Percentiles rank a stretch among this genome's conserved stretches.
Conservation (phyloP, 2,113 vertebrate species). For the Toxotes chatareus region DNA sequence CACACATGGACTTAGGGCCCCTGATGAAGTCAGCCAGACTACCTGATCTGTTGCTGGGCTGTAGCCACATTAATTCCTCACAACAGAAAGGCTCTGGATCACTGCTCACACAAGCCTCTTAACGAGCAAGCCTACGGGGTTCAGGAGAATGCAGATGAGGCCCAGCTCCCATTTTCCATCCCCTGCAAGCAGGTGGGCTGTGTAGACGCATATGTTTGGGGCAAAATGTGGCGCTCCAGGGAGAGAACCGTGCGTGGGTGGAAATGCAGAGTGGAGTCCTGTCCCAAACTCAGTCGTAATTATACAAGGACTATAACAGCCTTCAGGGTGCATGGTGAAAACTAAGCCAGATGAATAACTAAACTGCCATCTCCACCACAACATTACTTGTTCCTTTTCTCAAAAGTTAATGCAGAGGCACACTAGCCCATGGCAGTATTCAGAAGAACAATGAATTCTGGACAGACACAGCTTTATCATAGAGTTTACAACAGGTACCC, state of each 20-base stretch:
- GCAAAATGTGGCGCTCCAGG: conserved; percentile 62
- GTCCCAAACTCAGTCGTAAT: conserved; percentile 49
- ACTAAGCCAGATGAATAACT: conserved; percentile 64
- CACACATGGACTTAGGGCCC: conserved; percentile 57
- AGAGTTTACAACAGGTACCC: not conserved
- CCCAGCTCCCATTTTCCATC: conserved; percentile 77
- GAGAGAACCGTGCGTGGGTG: conserved; percentile 56
- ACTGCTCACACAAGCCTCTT: conserved; percentile 63
- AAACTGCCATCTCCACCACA: conserved; percentile 38
- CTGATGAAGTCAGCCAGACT: conserved; percentile 68
- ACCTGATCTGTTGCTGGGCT: conserved; percentile 53
- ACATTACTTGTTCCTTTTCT: conserved; percentile 23
- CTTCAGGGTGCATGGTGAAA: conserved; percentile 52
- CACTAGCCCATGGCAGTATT: conserved; percentile 3
- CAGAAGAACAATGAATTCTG: not conserved
- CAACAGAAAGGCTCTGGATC: conserved; percentile 57
- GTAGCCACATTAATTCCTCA: conserved; percentile 76
- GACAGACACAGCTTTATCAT: not conserved
- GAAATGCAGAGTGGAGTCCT: conserved; percentile 57
- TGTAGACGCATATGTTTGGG: conserved; percentile 79
- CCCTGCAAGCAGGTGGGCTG: conserved; percentile 57
- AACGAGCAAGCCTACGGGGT: conserved; percentile 51
- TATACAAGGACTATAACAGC: conserved; percentile 36
- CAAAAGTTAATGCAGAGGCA: conserved; percentile 35
- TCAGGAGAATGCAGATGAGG: conserved; percentile 58